These are phyloP conservation scores for Schizotus pectinicornis DNA, from an alignment of 2,888 invertebrate species.

Conservation along the genomic window DNA sequence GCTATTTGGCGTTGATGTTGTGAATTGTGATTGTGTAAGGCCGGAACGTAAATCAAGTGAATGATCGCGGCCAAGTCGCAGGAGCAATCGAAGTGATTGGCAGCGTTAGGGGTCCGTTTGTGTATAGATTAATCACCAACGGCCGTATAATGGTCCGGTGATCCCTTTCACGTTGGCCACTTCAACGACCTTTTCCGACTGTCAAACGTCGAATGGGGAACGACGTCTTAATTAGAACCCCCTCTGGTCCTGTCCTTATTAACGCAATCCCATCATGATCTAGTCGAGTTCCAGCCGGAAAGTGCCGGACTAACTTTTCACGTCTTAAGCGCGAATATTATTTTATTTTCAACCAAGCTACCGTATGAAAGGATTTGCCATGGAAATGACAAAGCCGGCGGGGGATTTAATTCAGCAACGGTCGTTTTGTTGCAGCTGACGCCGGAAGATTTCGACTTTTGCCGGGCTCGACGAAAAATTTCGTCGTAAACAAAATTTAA, in stretches of 20 bases:
- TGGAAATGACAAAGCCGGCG: slow-evolving; percentile 16
- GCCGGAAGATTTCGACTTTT: too few relatives aligned
- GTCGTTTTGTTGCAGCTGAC: too few relatives aligned
- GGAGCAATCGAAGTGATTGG: slow-evolving; percentile 50
- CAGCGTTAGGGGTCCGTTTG: slow-evolving; percentile 48
- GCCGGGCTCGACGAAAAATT: too few relatives aligned
- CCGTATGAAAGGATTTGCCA: slow-evolving; percentile 16
- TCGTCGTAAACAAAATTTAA: not conserved
- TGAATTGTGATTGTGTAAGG: too few relatives aligned
- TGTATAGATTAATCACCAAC: slow-evolving; percentile 51
- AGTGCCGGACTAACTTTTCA: not conserved
- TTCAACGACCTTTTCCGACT: slow-evolving; percentile 35
- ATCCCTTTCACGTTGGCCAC: slow-evolving; percentile 50
- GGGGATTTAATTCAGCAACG: slow-evolving; percentile 5
- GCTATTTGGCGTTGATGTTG: too few relatives aligned
- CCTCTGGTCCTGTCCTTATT: not conserved
- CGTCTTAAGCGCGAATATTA: not conserved
- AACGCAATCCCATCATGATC: not conserved
- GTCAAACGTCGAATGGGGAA: slow-evolving; percentile 31
- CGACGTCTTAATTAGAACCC: slow-evolving; percentile 25
- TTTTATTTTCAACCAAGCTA: slow-evolving; percentile 7
- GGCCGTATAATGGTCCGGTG: slow-evolving; percentile 45
- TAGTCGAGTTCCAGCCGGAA: not conserved
- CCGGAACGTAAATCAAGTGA: slow-evolving; percentile 38
- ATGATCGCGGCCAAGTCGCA: slow-evolving; percentile 44